These are phyloP conservation scores for Sturmia bella DNA, from an alignment of 2,888 invertebrate genomes.

Conservation along the genomic window DNA sequence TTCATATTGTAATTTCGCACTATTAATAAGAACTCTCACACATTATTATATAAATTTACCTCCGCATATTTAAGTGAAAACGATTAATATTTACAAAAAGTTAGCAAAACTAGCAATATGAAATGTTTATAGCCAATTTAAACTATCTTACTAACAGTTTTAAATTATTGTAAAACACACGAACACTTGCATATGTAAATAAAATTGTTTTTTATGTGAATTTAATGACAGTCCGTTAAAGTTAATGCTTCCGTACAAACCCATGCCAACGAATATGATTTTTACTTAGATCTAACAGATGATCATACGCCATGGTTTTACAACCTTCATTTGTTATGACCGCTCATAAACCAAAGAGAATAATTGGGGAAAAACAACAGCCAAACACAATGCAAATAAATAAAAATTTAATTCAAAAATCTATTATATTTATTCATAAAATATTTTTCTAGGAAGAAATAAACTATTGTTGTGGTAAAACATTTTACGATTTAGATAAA, in stretches of 20 bases:
- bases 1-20: too few species aligned
- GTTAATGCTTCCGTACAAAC: background rate
- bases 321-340: slow-evolving; percentile 19
- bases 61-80: too few species aligned
- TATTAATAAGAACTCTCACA: too few species aligned
- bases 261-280: slow-evolving; percentile 14
- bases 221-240: background rate
- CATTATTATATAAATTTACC: too few species aligned
- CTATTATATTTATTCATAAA: slow-evolving; percentile 48
- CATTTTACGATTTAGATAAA: slow-evolving; percentile 35
- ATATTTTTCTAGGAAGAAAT: slow-evolving; percentile 40
- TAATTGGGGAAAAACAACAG: background rate
- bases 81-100: too few species aligned
- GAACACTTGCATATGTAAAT: too few species aligned
- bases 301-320: slow-evolving; percentile 21
- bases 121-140: too few species aligned
- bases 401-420: slow-evolving; percentile 19
- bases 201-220: too few species aligned
- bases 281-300: background rate
- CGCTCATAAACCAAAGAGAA: slow-evolving; percentile 7
- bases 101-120: too few species aligned
- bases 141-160: too few species aligned
- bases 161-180: too few species aligned
- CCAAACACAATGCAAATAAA: slow-evolving; percentile 1
- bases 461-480: slow-evolving; percentile 51